Evolutionary conservation across 1,140 invertebrate genomes (phyloP), one percentile per base, ranked within the genome.

Genomic region (Drosophila cardini): DNA sequence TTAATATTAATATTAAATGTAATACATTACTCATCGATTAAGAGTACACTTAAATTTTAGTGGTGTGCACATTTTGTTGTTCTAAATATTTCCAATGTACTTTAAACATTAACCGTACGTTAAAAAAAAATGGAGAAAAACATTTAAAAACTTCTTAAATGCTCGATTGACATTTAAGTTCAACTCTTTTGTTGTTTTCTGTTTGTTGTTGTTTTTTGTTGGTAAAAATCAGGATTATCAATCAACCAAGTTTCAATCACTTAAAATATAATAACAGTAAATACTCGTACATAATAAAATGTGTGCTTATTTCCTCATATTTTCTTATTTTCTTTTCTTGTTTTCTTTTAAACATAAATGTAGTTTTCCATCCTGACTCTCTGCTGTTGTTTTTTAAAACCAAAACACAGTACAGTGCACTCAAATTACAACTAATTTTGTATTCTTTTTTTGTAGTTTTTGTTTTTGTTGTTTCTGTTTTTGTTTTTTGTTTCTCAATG

Each of bases 251-350:
- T 89, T 87, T 71, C 46, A 52, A 77, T 77, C 68, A 63, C 81
- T 87, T 83, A 89, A 89, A 87, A 83, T 83, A 90, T 81, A 85
- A 89, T 78, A 89, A 90, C 86, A 90, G 86, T 87, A 90, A 90
- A 79, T 81, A 77, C 69, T 58, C 63, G 68, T 84, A 90, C 80
- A 89, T 78, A 90, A 90, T 90, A 83, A 90, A 79, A 86, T 74
- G 82, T 75, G 21, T 52, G 76, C 79, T 74, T 89, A 89, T 58
- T 87, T 62, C 83, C 87, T 63, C 34, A 38, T 38, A 26, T 26
- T 26, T 26, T 26, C 21, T 64, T 38, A n/a, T n/a, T n/a, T n/a
- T n/a, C n/a, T 64, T 74, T 30, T 43, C 21, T 57, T 13, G 11
- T 40, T 40, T 40, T 5, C 13, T 40, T 18, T 56, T 63, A 52